A percentile compares a stretch with the other conserved stretches of the same genome.
Evolutionary conservation across 2,888 invertebrate genomes (phyloP).

Genomic region (Heliconius sara): DNA sequence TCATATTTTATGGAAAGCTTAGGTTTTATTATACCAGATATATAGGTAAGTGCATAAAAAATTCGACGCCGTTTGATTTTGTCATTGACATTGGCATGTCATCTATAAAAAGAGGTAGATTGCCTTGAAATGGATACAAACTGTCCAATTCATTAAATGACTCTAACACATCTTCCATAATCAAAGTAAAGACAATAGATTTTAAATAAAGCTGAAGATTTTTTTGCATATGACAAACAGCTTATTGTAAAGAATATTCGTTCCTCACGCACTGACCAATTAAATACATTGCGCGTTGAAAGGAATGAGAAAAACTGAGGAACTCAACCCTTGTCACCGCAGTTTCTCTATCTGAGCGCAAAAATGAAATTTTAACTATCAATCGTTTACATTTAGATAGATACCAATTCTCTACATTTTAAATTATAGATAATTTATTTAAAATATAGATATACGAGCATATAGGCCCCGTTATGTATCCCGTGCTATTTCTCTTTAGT

Average conservation of each 20-base stretch:
- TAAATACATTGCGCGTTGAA: background rate
- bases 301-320: background rate
- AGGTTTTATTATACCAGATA: too few relatives aligned
- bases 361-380: background rate
- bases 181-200: too few relatives aligned
- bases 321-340: background rate
- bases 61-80: too few relatives aligned
- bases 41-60: too few relatives aligned
- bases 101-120: too few relatives aligned
- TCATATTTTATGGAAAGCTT: too few relatives aligned
- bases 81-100: too few relatives aligned
- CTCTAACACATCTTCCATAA: too few relatives aligned
- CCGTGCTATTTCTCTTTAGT: constrained; percentile 28
- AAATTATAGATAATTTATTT: constrained; percentile 1
- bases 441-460: background rate
- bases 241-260: background rate
- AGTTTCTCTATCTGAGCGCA: background rate
- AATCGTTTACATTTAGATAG: background rate
- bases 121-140: too few relatives aligned
- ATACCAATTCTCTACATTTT: background rate
- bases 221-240: background rate
- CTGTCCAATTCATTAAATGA: too few relatives aligned
- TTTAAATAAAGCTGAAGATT: too few relatives aligned
- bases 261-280: background rate
- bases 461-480: background rate